Evolutionary conservation across 2,888 invertebrate genomes (phyloP), one percentile per base, ranked within the genome.

Genomic region (Volucella bombylans): DNA sequence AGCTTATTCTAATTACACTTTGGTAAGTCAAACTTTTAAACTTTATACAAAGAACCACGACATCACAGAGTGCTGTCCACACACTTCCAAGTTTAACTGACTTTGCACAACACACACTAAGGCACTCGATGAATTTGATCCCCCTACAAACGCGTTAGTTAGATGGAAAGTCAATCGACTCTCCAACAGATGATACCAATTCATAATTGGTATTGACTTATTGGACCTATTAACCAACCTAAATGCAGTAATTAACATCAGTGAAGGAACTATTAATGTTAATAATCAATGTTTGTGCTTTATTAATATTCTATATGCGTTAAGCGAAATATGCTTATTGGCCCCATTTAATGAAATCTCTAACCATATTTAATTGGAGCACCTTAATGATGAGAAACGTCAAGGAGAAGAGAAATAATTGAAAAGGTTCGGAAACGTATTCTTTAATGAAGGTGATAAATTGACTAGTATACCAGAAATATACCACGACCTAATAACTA

Each of bases 81-180:
- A n/a, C n/a, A n/a, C n/a, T n/a, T n/a, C n/a, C n/a, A n/a, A n/a
- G n/a, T n/a, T n/a, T n/a, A n/a, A n/a, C n/a, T n/a, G n/a, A n/a
- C n/a, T n/a, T n/a, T 18, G 2, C 2, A 18, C 1, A 2, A 18
- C 2, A 18, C 18, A 23, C 18, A 23, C 18, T 23, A 23, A 23
- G 3, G 18, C 18, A 23, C 3, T 2, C 1, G 18, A 23, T 2
- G 18, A 23, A 23, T 23, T 23, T 23, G 18, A 23, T 23, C 0
- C 18, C 2, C 18, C 18, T 18, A 18, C 18, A 18, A 18, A 18
- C 18, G 18, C 18, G 11, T 9, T 64, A 12, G 47, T 73, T 9
- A 73, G 47, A 45, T 62, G 73, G 73, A 73, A 73, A 47, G 64
- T 73, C 31, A 64, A 73, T 64, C 43, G 54, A 15, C 45, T 62